phyloP scores from a whole-genome alignment of 2,797 vertebrate genomes.

The Lagocephalus sceleratus region DNA sequence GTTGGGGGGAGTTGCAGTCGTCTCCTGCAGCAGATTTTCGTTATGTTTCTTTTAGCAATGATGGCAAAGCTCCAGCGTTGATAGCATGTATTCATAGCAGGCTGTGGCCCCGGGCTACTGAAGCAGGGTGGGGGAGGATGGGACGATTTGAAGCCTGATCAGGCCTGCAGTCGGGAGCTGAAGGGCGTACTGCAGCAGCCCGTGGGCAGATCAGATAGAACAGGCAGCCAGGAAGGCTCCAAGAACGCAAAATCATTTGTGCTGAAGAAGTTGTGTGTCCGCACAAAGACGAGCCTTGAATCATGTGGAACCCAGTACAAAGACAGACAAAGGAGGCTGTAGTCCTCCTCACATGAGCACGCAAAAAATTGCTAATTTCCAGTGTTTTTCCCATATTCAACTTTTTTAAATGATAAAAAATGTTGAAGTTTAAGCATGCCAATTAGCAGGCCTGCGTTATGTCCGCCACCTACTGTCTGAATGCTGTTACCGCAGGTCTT shows the following conservation, averaged over 20 bases:
- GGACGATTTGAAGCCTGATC: constrained; percentile 30
- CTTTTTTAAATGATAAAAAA: too few relatives aligned
- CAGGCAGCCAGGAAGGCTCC: constrained; percentile 26
- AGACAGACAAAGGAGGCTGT: neutral
- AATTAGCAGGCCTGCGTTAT: too few relatives aligned
- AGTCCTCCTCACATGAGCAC: too few relatives aligned
- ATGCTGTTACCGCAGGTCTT: neutral
- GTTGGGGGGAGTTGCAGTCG: neutral
- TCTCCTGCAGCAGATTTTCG: constrained; percentile 3
- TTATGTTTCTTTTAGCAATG: neutral
- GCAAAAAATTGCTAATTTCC: too few relatives aligned
- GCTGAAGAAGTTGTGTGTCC: neutral
- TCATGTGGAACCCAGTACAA: neutral
- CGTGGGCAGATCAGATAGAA: constrained; percentile 43
- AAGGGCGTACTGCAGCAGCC: constrained; percentile 43
- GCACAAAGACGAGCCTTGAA: neutral
- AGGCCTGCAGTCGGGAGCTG: constrained; percentile 53
- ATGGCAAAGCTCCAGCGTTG: constrained; percentile 10
- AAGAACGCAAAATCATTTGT: constrained; percentile 11
- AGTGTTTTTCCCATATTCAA: too few relatives aligned
- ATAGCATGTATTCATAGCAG: constrained; percentile 22
- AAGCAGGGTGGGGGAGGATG: constrained; percentile 8
- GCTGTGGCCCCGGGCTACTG: constrained; percentile 29
- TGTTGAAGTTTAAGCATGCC: too few relatives aligned
- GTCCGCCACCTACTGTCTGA: neutral